Conservation (phyloP, 2,113 vertebrate genomes). For the Suricata suricatta region DNA sequence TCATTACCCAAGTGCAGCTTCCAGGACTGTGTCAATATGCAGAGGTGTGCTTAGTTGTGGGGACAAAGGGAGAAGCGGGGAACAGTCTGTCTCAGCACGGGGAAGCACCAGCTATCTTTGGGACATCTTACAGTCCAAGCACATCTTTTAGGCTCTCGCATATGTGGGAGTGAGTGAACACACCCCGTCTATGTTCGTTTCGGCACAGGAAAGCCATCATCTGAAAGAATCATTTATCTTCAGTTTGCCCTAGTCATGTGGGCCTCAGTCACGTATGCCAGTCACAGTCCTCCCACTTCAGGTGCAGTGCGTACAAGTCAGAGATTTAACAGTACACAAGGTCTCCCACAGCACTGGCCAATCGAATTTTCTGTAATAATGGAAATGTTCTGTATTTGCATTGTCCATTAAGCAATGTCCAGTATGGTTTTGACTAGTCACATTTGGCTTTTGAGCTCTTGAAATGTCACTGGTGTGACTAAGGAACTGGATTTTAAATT, state of each 20-base stretch:
- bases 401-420: background rate
- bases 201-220: background rate
- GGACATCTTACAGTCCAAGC: background rate
- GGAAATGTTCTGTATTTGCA: background rate
- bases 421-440: background rate
- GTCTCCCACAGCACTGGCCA: background rate
- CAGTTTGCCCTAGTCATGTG: background rate
- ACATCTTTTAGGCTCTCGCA: background rate
- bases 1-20: background rate
- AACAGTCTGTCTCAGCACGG: background rate
- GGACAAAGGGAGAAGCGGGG: background rate
- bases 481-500: background rate
- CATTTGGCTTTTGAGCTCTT: background rate
- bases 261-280: background rate
- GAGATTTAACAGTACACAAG: background rate
- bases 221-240: background rate
- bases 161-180: background rate
- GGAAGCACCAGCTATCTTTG: background rate
- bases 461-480: background rate
- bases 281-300: background rate
- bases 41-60: background rate
- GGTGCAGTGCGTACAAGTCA: background rate
- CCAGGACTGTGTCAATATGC: background rate
- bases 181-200: background rate
- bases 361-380: background rate